Evolutionary conservation across 2,888 invertebrate genomes (phyloP).

Genomic region (Pristionchus entomophagus): DNA sequence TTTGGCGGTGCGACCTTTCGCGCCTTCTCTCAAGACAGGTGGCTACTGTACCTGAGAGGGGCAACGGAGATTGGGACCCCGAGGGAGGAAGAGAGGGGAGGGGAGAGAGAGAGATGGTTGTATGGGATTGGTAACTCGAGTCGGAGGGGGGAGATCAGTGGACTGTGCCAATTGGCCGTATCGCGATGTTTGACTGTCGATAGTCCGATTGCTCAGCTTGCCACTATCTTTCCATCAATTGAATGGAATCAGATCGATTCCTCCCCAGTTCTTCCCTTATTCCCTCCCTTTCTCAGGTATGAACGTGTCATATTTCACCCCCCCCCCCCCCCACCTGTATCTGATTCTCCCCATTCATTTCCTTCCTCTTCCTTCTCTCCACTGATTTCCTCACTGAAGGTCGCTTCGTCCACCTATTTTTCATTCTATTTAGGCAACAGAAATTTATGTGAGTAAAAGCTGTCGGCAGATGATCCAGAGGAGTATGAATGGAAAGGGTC

Average conservation of each 20-base stretch:
- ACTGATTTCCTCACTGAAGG: not conserved
- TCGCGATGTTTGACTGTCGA: not conserved
- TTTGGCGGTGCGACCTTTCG: constrained; percentile 27
- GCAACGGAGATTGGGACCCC: not conserved
- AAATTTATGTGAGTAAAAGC: not conserved
- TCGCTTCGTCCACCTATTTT: not conserved
- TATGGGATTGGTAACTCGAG: not conserved
- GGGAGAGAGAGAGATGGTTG: not conserved
- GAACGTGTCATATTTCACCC: not conserved
- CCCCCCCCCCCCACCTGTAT: no score
- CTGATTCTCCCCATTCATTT: constrained; percentile 16
- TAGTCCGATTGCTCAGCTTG: constrained; percentile 5
- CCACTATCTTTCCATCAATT: not conserved
- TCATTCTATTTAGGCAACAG: not conserved
- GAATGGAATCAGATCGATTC: not conserved
- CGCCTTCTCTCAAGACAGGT: constrained; percentile 36
- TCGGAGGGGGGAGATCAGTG: no score
- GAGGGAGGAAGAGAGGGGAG: not conserved
- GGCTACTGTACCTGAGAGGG: constrained; percentile 8
- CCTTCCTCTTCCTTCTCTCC: not conserved
- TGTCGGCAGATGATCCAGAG: constrained; percentile 25
- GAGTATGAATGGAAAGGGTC: not conserved
- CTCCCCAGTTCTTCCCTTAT: not conserved
- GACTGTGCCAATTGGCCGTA: constrained; percentile 10
- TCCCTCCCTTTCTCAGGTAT: not conserved